Percentiles rank a stretch among this genome's conserved stretches.
These are phyloP conservation scores for Oscheius sp. DNA, from an alignment of 2,888 invertebrate genomes.

Conservation along the genomic window DNA sequence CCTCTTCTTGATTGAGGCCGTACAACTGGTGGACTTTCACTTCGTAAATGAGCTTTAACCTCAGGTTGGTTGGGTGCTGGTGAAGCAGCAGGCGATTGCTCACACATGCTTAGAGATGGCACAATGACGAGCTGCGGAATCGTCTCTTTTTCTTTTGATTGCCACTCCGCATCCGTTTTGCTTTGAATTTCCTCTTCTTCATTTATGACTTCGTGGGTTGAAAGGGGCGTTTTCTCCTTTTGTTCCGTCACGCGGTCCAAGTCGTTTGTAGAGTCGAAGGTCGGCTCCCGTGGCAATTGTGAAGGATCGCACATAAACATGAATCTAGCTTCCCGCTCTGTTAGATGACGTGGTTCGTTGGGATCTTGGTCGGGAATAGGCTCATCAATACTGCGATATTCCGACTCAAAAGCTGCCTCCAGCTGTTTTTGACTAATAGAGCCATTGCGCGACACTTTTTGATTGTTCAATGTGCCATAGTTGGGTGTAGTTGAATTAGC, in stretches of 20 bases:
- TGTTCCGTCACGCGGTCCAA: slow-evolving; percentile 8
- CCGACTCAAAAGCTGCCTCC: slow-evolving; percentile 10
- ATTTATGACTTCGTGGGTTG: neutral
- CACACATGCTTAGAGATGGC: slow-evolving; percentile 3
- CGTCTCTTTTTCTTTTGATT: neutral
- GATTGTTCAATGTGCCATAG: slow-evolving; percentile 28
- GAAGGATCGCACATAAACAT: slow-evolving; percentile 67
- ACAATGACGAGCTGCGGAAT: slow-evolving; percentile 18
- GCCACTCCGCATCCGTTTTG: neutral
- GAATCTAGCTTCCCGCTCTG: slow-evolving; percentile 50
- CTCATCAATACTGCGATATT: slow-evolving; percentile 28
- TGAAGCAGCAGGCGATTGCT: neutral
- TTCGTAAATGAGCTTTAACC: slow-evolving; percentile 21
- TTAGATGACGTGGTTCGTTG: slow-evolving; percentile 40
- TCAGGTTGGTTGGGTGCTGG: neutral
- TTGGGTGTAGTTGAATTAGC: slow-evolving; percentile 27
- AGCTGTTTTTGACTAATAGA: neutral
- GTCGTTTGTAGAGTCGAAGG: slow-evolving; percentile 40
- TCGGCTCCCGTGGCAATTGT: slow-evolving; percentile 63
- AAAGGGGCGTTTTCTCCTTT: neutral
- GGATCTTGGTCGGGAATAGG: slow-evolving; percentile 12
- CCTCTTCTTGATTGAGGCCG: slow-evolving; percentile 65
- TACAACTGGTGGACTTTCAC: slow-evolving; percentile 46
- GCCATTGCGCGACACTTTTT: slow-evolving; percentile 17
- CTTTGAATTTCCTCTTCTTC: slow-evolving; percentile 7